Evolutionary conservation across 2,797 vertebrate species (phyloP).

Genomic region (Adrianichthys oophorus): DNA sequence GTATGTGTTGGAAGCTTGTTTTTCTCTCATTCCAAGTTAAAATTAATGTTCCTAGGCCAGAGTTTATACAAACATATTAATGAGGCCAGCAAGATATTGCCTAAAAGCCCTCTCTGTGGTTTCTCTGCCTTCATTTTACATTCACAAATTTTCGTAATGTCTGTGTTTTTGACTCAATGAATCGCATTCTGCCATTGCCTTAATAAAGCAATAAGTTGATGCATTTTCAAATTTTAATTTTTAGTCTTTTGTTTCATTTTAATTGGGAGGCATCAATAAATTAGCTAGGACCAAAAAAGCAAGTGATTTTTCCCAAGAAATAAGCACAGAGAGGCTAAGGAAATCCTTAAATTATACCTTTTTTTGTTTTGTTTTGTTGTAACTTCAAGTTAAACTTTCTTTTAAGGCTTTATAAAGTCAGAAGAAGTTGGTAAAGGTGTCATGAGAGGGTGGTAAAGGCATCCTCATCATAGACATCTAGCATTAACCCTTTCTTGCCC

Average conservation of each 20-base stretch:
- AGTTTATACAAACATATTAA: constrained; percentile 27
- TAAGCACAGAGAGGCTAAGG: no score
- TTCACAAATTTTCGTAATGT: constrained; percentile 22
- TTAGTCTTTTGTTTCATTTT: constrained; percentile 14
- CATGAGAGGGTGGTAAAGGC: no score
- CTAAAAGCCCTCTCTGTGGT: constrained; percentile 25
- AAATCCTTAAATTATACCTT: no score
- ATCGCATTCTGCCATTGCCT: constrained; percentile 19
- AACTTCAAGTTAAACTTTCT: no score
- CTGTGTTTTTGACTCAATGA: constrained; percentile 47
- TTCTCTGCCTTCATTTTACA: constrained; percentile 30
- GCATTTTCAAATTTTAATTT: constrained; percentile 4
- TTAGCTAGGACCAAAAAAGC: no score
- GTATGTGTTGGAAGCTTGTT: constrained; percentile 15
- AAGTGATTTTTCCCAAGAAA: no score
- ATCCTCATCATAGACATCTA: no score
- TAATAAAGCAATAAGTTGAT: constrained; percentile 18
- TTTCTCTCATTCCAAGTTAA: constrained; percentile 35
- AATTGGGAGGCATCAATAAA: background rate
- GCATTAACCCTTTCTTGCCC: no score
- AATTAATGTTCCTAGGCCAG: constrained; percentile 37
- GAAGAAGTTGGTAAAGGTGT: no score
- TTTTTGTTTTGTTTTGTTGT: no score
- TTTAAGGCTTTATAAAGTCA: no score
- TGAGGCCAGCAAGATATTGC: constrained; percentile 36